phyloP scores from a whole-genome alignment of 1,140 invertebrate genomes.

The Zelostemma sp. region DNA sequence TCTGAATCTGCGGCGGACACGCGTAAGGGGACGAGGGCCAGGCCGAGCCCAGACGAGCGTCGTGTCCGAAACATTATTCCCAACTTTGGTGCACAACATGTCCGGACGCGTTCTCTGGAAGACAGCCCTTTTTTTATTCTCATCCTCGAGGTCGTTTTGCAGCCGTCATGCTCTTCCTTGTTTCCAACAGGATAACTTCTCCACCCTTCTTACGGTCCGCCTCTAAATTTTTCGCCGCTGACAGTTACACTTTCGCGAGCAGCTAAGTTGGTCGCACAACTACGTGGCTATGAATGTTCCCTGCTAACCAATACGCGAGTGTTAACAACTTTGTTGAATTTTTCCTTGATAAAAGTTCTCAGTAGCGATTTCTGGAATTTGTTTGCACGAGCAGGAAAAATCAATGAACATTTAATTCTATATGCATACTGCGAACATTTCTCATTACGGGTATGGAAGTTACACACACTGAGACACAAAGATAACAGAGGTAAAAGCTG shows the following conservation, averaged over 20 bases:
- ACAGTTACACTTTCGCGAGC: conserved; percentile 18
- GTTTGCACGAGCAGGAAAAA: neutral
- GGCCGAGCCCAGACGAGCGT: conserved; percentile 58
- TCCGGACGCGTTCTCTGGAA: conserved; percentile 34
- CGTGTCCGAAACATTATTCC: conserved; percentile 71
- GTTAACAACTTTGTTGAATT: too few relatives aligned
- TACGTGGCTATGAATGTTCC: neutral
- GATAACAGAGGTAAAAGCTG: conserved; percentile 47
- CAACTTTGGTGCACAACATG: conserved; percentile 58
- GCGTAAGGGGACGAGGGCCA: conserved; percentile 71
- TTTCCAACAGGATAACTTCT: conserved; percentile 24
- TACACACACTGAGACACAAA: conserved; percentile 27
- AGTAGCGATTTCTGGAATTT: too few relatives aligned
- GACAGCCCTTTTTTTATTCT: conserved; percentile 41
- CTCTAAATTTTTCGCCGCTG: conserved; percentile 18
- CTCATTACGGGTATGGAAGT: conserved; percentile 34
- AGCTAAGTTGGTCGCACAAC: conserved; percentile 14
- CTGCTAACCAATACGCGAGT: too few relatives aligned
- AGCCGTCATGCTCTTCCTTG: conserved; percentile 25
- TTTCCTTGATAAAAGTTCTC: too few relatives aligned
- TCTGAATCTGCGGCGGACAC: conserved; percentile 77
- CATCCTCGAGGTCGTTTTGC: conserved; percentile 31
- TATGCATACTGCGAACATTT: conserved; percentile 6
- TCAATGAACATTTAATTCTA: neutral
- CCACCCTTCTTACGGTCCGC: conserved; percentile 29